These are phyloP conservation scores for Pomacea maculata DNA, from an alignment of 1,140 invertebrate species.

Conservation along the genomic window DNA sequence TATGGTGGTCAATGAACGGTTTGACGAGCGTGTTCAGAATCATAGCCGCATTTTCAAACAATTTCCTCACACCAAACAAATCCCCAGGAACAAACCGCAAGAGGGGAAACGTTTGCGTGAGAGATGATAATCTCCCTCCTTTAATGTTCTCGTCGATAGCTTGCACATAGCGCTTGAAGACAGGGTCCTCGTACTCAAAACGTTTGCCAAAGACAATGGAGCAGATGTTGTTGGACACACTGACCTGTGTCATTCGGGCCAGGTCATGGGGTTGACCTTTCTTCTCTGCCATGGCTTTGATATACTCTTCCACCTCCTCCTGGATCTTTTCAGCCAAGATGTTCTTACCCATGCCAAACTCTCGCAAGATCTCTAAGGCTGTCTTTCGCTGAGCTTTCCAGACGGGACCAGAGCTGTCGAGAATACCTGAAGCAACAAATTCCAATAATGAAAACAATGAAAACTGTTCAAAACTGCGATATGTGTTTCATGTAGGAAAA, in stretches of 20 bases:
- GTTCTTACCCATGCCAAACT: slow-evolving; percentile 78
- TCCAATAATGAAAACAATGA: too few species aligned
- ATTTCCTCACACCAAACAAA: slow-evolving; percentile 1
- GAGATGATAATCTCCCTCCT: not conserved
- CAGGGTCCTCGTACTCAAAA: slow-evolving; percentile 67
- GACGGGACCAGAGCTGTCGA: slow-evolving; percentile 75
- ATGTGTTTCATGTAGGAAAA: too few species aligned
- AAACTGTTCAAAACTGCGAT: too few species aligned
- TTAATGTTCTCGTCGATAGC: slow-evolving; percentile 33
- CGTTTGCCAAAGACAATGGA: slow-evolving; percentile 83
- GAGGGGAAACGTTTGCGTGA: not conserved
- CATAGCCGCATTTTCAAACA: not conserved
- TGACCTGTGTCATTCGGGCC: slow-evolving; percentile 18
- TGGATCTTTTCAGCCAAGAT: slow-evolving; percentile 77
- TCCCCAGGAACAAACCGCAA: slow-evolving; percentile 5
- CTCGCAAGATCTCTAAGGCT: slow-evolving; percentile 75
- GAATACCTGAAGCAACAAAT: slow-evolving; percentile 15
- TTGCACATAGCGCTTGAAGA: slow-evolving; percentile 29
- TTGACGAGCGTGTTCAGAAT: not conserved
- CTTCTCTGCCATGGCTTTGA: slow-evolving; percentile 1
- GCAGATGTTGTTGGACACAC: slow-evolving; percentile 79
- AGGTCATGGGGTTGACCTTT: slow-evolving; percentile 25
- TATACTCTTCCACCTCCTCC: slow-evolving; percentile 29
- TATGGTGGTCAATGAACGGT: not conserved
- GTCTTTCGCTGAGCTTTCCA: slow-evolving; percentile 88